phyloP scores from a whole-genome alignment of 2,797 vertebrate genomes.

The Zenarchopterus dispar region DNA sequence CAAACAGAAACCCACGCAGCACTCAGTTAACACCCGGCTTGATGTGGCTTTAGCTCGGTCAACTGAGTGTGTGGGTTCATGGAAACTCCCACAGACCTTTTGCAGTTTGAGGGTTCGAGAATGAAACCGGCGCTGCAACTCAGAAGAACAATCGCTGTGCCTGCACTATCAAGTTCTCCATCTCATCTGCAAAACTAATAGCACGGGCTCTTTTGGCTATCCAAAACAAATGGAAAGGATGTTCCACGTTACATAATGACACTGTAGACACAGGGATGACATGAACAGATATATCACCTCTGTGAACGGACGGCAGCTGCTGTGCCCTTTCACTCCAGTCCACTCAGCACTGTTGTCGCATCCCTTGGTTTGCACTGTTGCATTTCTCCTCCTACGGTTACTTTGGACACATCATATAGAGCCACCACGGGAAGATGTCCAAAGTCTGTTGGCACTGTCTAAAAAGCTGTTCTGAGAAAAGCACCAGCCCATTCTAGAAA shows the following conservation, averaged over 20 bases:
- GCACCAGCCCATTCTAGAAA: conserved; percentile 67
- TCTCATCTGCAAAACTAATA: conserved; percentile 39
- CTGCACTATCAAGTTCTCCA: conserved; percentile 7
- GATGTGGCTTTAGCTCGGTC: conserved; percentile 54
- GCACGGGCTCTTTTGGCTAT: conserved; percentile 10
- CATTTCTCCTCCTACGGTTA: conserved; percentile 38
- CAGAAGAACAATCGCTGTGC: conserved; percentile 5
- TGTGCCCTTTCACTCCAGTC: conserved; percentile 29
- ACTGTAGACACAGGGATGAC: conserved; percentile 31
- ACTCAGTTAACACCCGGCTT: conserved; percentile 49
- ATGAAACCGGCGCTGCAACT: conserved; percentile 21
- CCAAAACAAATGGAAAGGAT: conserved; percentile 40
- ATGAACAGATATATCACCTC: conserved; percentile 31
- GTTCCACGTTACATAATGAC: conserved; percentile 48
- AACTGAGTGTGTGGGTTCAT: conserved; percentile 58
- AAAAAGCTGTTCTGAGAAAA: conserved; percentile 74
- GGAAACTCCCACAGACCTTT: conserved; percentile 69
- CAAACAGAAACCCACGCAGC: conserved; percentile 73
- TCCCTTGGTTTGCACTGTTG: conserved; percentile 31
- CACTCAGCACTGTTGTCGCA: conserved; percentile 28
- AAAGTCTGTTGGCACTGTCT: conserved; percentile 53
- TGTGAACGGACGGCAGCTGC: conserved; percentile 53
- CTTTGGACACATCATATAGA: conserved; percentile 44
- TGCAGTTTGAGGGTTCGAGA: conserved; percentile 14
- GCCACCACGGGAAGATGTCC: conserved; percentile 33